Evolutionary conservation across 1,140 invertebrate genomes (phyloP).

Genomic region (Cotesia chilonis): DNA sequence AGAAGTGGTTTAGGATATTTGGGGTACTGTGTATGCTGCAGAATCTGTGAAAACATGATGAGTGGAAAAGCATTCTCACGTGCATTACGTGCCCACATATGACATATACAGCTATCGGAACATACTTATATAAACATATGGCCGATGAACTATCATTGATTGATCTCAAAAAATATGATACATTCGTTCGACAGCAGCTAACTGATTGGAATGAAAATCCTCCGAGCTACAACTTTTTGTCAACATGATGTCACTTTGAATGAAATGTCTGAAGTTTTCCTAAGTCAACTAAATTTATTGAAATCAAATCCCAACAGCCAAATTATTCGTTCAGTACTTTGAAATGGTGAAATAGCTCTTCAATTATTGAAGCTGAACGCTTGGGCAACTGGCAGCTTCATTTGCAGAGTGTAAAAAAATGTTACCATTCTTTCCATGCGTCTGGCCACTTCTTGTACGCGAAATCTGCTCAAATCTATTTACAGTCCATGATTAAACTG

Average conservation of each 20-base stretch:
- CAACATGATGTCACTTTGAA: neutral
- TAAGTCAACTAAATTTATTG: neutral
- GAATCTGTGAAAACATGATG: conserved; percentile 57
- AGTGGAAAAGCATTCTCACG: conserved; percentile 51
- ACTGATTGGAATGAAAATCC: neutral
- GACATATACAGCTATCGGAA: too few relatives aligned
- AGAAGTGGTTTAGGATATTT: conserved; percentile 55
- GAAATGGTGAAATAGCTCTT: conserved; percentile 28
- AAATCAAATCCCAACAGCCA: conserved; percentile 32
- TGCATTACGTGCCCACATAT: too few relatives aligned
- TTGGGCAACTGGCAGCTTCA: conserved; percentile 50
- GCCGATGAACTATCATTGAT: too few relatives aligned
- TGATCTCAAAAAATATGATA: neutral
- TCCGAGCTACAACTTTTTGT: neutral
- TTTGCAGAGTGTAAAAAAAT: conserved; percentile 48
- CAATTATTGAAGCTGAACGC: conserved; percentile 47
- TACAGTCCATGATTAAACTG: neutral
- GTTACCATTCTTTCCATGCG: conserved; percentile 56
- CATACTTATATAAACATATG: too few relatives aligned
- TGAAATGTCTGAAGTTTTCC: neutral
- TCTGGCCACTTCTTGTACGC: conserved; percentile 51
- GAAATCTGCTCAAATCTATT: conserved; percentile 39
- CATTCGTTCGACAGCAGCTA: neutral
- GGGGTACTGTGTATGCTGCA: conserved; percentile 50
- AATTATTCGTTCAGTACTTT: conserved; percentile 45